Percentiles rank a stretch among this genome's conserved stretches.
These are phyloP conservation scores for Lycodopsis pacificus DNA, from an alignment of 2,797 vertebrate genomes.

Conservation along the genomic window DNA sequence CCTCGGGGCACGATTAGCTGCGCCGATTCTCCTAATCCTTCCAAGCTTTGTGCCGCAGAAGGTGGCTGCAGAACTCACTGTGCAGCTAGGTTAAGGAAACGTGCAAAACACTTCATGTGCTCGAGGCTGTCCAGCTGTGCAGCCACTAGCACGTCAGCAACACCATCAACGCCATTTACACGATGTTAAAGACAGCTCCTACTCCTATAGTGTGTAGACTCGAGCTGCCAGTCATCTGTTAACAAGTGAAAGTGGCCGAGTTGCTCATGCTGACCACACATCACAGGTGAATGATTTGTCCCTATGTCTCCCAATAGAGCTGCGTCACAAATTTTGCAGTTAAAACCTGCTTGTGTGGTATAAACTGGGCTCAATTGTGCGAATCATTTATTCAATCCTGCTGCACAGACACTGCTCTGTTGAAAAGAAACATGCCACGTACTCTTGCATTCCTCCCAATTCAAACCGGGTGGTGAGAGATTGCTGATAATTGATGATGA, in stretches of 20 bases:
- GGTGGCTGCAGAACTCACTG: constrained; percentile 3
- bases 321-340: not conserved
- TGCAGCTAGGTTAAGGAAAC: constrained; percentile 5
- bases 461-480: not conserved
- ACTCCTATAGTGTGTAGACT: not conserved
- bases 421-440: not conserved
- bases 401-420: not conserved
- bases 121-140: constrained; percentile 23
- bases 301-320: not conserved
- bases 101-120: constrained; percentile 11
- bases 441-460: not conserved
- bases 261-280: not conserved
- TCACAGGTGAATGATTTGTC: constrained; percentile 9
- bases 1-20: constrained; percentile 30
- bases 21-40: constrained; percentile 21
- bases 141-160: not conserved
- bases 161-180: constrained; percentile 6
- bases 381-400: not conserved
- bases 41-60: constrained; percentile 1
- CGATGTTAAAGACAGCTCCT: not conserved
- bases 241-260: not conserved
- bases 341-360: not conserved
- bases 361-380: not conserved
- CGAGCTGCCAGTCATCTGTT: not conserved
- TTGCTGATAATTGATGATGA: not conserved